Percentiles rank a stretch among this genome's conserved stretches.
phyloP scores from a whole-genome alignment of 2,797 vertebrate species.

The Chloroceryle inda region DNA sequence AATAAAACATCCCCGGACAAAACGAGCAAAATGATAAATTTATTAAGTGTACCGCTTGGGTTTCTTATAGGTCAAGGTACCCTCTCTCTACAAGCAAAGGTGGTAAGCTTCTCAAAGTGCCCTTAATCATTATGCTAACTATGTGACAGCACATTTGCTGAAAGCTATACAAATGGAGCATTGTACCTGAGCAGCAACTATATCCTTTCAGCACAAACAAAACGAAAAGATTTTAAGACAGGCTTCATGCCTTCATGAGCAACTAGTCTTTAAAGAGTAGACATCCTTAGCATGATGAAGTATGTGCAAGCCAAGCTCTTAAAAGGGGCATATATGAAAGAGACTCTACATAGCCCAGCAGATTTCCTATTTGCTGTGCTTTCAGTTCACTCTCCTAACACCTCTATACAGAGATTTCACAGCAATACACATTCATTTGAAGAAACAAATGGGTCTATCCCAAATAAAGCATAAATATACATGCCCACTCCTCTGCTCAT shows the following conservation, averaged over 20 bases:
- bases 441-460: slow-evolving; percentile 72
- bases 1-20: background rate
- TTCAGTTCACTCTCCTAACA: slow-evolving; percentile 79
- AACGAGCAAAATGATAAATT: slow-evolving; percentile 63
- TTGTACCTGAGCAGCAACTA: slow-evolving; percentile 59
- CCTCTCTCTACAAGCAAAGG: slow-evolving; percentile 51
- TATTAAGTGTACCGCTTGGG: slow-evolving; percentile 68
- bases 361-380: slow-evolving; percentile 79
- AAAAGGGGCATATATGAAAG: slow-evolving; percentile 47
- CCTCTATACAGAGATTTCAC: slow-evolving; percentile 76
- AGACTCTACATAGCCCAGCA: slow-evolving; percentile 4
- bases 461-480: slow-evolving; percentile 76
- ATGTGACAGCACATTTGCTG: slow-evolving; percentile 33
- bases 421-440: slow-evolving; percentile 67
- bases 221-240: slow-evolving; percentile 39
- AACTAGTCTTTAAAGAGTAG: slow-evolving; percentile 52
- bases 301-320: slow-evolving; percentile 47
- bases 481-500: background rate
- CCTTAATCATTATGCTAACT: slow-evolving; percentile 68
- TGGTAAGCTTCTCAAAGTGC: slow-evolving; percentile 61
- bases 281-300: slow-evolving; percentile 65
- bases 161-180: slow-evolving; percentile 64
- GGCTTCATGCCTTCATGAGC: slow-evolving; percentile 45
- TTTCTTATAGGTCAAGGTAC: slow-evolving; percentile 64
- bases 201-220: slow-evolving; percentile 61